Conservation (phyloP, 2,888 invertebrate genomes). For the Diaperis boleti region DNA sequence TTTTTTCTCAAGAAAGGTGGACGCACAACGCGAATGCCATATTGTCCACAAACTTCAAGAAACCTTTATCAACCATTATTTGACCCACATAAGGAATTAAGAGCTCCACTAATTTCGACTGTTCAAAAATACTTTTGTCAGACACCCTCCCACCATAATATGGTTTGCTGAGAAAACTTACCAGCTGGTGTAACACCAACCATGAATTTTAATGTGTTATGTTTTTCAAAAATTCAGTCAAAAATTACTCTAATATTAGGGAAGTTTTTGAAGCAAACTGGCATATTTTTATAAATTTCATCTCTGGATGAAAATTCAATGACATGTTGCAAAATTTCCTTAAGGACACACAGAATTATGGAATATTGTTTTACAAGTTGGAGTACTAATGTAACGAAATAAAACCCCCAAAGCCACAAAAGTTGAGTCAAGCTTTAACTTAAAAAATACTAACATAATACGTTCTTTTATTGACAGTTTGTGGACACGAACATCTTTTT, state of each 20-base stretch:
- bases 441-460: no score
- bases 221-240: background rate
- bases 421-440: no score
- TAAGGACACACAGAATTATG: background rate
- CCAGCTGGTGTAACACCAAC: slow-evolving; percentile 4
- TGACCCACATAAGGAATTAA: no score
- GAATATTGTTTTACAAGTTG: background rate
- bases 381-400: background rate
- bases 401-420: no score
- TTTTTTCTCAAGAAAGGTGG: slow-evolving; percentile 38
- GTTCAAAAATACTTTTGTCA: slow-evolving; percentile 26
- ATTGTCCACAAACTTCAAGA: slow-evolving; percentile 11
- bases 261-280: no score
- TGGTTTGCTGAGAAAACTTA: background rate
- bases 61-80: no score
- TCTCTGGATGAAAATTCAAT: no score
- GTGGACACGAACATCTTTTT: background rate
- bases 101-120: no score
- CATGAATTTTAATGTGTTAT: slow-evolving; percentile 5
- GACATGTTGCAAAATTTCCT: background rate
- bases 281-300: no score
- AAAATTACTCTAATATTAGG: no score
- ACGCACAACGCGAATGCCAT: slow-evolving; percentile 28
- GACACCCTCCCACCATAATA: background rate
- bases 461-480: no score